Evolutionary conservation across 2,888 invertebrate genomes (phyloP).

Genomic region (Agelastica alni): DNA sequence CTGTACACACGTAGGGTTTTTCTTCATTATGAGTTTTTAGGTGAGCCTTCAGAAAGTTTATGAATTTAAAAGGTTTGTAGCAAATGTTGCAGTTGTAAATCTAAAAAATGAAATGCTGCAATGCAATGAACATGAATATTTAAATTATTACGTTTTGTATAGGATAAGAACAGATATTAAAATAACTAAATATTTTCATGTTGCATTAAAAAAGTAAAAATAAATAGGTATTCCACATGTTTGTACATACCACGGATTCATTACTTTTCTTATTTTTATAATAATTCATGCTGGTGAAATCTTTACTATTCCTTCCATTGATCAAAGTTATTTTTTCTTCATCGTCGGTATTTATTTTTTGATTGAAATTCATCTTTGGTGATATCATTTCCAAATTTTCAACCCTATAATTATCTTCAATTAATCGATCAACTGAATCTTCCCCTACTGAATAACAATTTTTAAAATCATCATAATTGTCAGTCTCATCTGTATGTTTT

Average conservation of each 20-base stretch:
- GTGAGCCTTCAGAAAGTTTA: conserved; percentile 48
- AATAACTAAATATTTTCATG: too few relatives aligned
- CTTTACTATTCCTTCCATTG: conserved; percentile 5
- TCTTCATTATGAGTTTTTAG: conserved; percentile 51
- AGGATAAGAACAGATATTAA: too few relatives aligned
- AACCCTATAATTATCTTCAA: conserved; percentile 32
- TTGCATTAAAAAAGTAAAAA: too few relatives aligned
- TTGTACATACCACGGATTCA: conserved; percentile 20
- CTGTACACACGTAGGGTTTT: conserved; percentile 48
- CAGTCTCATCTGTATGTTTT: conserved; percentile 6
- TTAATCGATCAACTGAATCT: conserved; percentile 33
- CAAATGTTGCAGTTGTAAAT: conserved; percentile 34
- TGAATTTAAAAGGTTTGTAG: conserved; percentile 35
- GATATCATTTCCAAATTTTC: conserved; percentile 32
- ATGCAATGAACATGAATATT: background rate
- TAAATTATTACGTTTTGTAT: too few relatives aligned
- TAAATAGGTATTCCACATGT: too few relatives aligned
- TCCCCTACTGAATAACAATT: conserved; percentile 31
- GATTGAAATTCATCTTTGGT: conserved; percentile 28
- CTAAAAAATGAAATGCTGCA: background rate
- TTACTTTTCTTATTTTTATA: conserved; percentile 28
- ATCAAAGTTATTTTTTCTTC: background rate
- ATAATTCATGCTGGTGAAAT: conserved; percentile 31
- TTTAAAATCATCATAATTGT: conserved; percentile 31
- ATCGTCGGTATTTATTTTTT: conserved; percentile 12